These are phyloP conservation scores for Chlorocebus sabaeus DNA, from an alignment of 2,113 vertebrate species.

Conservation along the genomic window DNA sequence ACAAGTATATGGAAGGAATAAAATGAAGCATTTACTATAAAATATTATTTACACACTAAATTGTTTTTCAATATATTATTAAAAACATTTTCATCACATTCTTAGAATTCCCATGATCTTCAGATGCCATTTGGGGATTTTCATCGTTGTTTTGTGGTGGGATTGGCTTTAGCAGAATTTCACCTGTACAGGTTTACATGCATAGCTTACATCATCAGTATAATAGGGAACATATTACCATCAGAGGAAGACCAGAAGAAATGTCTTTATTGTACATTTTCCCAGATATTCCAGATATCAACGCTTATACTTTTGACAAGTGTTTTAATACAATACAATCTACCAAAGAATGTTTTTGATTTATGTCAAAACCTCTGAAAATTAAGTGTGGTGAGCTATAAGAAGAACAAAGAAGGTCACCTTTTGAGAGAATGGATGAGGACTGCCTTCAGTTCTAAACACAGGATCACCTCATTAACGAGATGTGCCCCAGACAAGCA, in stretches of 20 bases:
- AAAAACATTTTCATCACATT: background rate
- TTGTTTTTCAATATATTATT: constrained; percentile 1
- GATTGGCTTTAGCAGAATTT: background rate
- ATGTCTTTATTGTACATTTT: background rate
- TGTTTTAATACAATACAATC: background rate
- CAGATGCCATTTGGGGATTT: background rate
- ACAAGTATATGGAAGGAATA: background rate
- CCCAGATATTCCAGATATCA: background rate
- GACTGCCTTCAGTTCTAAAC: background rate
- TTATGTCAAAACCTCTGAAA: constrained; percentile 11
- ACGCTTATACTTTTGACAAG: background rate
- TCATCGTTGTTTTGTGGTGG: background rate
- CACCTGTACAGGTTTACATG: background rate
- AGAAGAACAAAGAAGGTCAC: background rate
- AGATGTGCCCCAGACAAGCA: background rate
- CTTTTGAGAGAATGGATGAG: background rate
- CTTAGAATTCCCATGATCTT: background rate
- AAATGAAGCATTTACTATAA: constrained; percentile 9
- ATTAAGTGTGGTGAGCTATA: background rate
- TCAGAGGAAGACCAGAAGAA: background rate
- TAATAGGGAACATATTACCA: background rate
- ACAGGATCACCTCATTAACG: background rate
- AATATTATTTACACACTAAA: constrained; percentile 6
- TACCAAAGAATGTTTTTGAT: background rate
- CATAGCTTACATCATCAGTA: background rate